Evolutionary conservation across 1,140 invertebrate genomes (phyloP).

Genomic region (Wiebesia pumilae): DNA sequence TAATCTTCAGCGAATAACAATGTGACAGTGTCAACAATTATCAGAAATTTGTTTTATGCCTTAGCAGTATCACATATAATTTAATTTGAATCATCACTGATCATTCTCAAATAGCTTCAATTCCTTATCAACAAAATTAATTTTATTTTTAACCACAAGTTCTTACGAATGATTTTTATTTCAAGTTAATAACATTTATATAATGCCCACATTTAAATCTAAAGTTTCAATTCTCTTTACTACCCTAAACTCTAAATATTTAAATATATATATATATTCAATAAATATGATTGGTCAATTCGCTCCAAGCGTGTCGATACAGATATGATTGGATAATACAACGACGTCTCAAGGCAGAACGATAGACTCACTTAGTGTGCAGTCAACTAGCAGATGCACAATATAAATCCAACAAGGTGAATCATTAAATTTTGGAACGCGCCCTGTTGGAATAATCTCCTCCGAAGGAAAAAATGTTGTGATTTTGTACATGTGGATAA

Average conservation of each 20-base stretch:
- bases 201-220: not conserved
- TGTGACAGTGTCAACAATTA: too few relatives aligned
- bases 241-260: too few relatives aligned
- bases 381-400: conserved; percentile 34
- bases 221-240: not conserved
- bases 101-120: too few relatives aligned
- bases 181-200: not conserved
- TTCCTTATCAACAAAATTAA: too few relatives aligned
- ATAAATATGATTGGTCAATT: conserved; percentile 5
- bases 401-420: conserved; percentile 6
- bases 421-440: conserved; percentile 38
- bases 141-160: too few relatives aligned
- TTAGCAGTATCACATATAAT: too few relatives aligned
- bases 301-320: not conserved
- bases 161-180: too few relatives aligned
- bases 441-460: conserved; percentile 2
- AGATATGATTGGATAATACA: conserved; percentile 18
- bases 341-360: not conserved
- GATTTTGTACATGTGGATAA: not conserved
- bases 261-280: too few relatives aligned
- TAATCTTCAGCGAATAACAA: too few relatives aligned
- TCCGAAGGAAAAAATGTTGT: not conserved
- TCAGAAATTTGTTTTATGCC: too few relatives aligned
- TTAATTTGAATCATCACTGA: too few relatives aligned
- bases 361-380: conserved; percentile 6